Evolutionary conservation across 2,888 invertebrate genomes (phyloP).

Genomic region (Zaprionus obscuricornis): DNA sequence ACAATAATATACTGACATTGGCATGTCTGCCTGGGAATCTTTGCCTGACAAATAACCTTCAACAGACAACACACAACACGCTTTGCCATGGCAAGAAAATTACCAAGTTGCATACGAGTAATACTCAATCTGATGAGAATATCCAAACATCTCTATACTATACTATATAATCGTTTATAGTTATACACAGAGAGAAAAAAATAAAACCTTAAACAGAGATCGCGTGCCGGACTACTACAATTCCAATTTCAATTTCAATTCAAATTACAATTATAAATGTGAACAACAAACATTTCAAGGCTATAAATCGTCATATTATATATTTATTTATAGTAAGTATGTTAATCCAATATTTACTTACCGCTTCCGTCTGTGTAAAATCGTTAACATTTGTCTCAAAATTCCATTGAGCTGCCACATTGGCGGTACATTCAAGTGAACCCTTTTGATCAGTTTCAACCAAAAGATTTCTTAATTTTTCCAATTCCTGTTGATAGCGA

Average conservation of each 20-base stretch:
- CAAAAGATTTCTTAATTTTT: conserved; percentile 84
- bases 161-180: conserved; percentile 4
- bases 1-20: conserved; percentile 68
- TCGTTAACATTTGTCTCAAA: conserved; percentile 95
- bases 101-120: conserved; percentile 23
- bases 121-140: conserved; percentile 41
- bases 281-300: too few relatives aligned
- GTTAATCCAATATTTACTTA: conserved; percentile 84
- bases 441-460: conserved; percentile 90
- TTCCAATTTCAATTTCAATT: conserved; percentile 31
- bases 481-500: conserved; percentile 80
- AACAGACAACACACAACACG: too few relatives aligned
- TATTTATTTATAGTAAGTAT: not conserved
- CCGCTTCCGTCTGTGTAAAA: conserved; percentile 91
- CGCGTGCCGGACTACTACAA: conserved; percentile 57
- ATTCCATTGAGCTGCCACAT: conserved; percentile 95
- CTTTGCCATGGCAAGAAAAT: conserved; percentile 39
- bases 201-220: too few relatives aligned
- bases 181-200: conserved; percentile 5
- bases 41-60: conserved; percentile 56
- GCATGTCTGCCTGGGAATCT: conserved; percentile 71
- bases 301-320: conserved; percentile 2
- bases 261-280: conserved; percentile 12
- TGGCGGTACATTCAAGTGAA: conserved; percentile 91
- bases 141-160: too few relatives aligned